phyloP scores from a whole-genome alignment of 2,113 vertebrate species.

The Siniperca chuatsi region DNA sequence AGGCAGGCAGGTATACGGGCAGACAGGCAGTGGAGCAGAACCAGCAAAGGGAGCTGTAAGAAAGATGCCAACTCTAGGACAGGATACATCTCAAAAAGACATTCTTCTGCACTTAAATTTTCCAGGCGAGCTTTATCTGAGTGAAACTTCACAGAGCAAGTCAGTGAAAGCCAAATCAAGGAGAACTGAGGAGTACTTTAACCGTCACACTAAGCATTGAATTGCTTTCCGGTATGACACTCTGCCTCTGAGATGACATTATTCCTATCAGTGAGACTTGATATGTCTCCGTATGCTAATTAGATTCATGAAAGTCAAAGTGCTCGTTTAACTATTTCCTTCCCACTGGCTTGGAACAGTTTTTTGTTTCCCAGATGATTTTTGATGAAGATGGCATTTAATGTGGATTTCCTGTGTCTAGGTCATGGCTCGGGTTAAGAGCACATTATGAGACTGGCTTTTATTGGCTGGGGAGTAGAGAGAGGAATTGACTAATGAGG shows the following conservation, averaged over 20 bases:
- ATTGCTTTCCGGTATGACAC: slow-evolving; percentile 40
- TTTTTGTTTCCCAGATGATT: slow-evolving; percentile 42
- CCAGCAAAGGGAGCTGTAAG: slow-evolving; percentile 27
- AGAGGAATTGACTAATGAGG: slow-evolving; percentile 45
- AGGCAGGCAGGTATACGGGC: slow-evolving; percentile 3
- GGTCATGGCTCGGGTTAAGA: slow-evolving; percentile 53
- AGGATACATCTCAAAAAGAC: slow-evolving; percentile 46
- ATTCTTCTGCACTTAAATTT: slow-evolving; percentile 55
- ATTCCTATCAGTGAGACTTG: slow-evolving; percentile 50
- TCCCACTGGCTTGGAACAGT: slow-evolving; percentile 24
- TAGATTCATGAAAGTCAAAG: slow-evolving; percentile 52
- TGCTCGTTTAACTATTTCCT: slow-evolving; percentile 49
- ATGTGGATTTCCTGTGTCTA: slow-evolving; percentile 57
- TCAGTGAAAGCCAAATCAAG: slow-evolving; percentile 47
- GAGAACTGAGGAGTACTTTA: slow-evolving; percentile 55
- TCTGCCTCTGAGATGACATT: slow-evolving; percentile 52
- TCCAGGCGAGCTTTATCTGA: slow-evolving; percentile 56
- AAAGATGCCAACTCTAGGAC: slow-evolving; percentile 37
- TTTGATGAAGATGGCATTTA: slow-evolving; percentile 46
- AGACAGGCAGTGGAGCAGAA: slow-evolving; percentile 42
- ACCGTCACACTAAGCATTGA: slow-evolving; percentile 50
- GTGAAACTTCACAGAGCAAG: slow-evolving; percentile 57
- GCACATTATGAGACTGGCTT: slow-evolving; percentile 41
- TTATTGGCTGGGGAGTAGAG: slow-evolving; percentile 47
- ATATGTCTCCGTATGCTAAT: slow-evolving; percentile 58